Evolutionary conservation across 1,140 invertebrate genomes (phyloP).

Genomic region (Microplitis demolitor): DNA sequence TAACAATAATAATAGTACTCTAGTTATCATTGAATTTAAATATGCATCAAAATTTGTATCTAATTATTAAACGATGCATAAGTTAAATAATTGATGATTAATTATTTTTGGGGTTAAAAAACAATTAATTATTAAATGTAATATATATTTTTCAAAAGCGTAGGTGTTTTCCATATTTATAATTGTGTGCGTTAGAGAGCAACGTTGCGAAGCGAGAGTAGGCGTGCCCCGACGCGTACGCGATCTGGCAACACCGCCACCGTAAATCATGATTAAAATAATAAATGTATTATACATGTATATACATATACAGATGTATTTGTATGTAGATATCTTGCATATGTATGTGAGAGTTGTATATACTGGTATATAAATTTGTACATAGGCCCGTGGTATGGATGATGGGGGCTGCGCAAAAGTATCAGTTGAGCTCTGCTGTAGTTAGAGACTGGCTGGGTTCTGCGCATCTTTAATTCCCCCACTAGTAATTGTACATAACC

Average conservation of each 20-base stretch:
- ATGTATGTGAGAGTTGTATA: too few species aligned
- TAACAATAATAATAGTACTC: background rate
- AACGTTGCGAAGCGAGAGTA: constrained; percentile 38
- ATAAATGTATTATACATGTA: constrained; percentile 57
- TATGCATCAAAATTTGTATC: too few species aligned
- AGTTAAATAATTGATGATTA: too few species aligned
- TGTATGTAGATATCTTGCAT: too few species aligned
- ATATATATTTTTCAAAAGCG: too few species aligned
- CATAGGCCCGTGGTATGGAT: constrained; percentile 41
- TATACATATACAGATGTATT: too few species aligned
- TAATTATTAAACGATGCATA: too few species aligned
- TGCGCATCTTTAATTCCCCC: constrained; percentile 54
- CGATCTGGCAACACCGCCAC: constrained; percentile 53
- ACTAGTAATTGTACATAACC: constrained; percentile 22
- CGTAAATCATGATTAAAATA: constrained; percentile 63
- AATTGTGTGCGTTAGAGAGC: constrained; percentile 18
- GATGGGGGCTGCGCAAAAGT: constrained; percentile 49
- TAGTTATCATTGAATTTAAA: too few species aligned
- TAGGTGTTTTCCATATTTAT: background rate
- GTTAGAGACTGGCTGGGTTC: constrained; percentile 37
- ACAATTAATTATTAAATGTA: too few species aligned
- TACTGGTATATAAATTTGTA: constrained; percentile 37
- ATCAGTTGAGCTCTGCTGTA: background rate
- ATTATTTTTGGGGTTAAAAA: too few species aligned
- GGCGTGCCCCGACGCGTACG: constrained; percentile 45